These are phyloP conservation scores for Aspidoscelis tigris DNA, from an alignment of 2,113 vertebrate species.

Conservation along the genomic window DNA sequence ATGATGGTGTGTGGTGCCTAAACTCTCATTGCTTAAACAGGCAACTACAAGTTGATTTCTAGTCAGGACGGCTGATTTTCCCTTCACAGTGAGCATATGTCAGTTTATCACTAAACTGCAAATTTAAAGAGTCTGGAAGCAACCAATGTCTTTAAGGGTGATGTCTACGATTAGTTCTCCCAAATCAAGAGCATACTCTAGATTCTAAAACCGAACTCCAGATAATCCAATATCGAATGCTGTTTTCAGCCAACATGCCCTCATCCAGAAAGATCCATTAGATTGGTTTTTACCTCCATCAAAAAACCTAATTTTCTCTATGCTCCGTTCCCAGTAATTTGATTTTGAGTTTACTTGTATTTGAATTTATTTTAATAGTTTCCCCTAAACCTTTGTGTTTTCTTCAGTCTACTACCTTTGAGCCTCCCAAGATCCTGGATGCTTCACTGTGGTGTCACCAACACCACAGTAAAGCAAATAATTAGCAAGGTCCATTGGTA, in stretches of 20 bases:
- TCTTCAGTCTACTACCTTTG: not conserved
- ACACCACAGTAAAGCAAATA: too few species aligned
- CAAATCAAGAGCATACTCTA: not conserved
- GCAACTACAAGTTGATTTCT: too few species aligned
- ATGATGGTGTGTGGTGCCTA: too few species aligned
- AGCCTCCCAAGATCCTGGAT: too few species aligned
- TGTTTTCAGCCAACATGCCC: not conserved
- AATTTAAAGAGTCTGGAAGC: too few species aligned
- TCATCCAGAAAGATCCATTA: not conserved
- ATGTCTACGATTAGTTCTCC: not conserved
- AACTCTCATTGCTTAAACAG: too few species aligned
- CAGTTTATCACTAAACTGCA: too few species aligned
- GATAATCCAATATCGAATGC: not conserved
- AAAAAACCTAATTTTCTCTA: not conserved
- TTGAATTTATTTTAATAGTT: not conserved
- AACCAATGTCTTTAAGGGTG: not conserved
- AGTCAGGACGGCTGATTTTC: too few species aligned
- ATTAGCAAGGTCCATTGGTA: too few species aligned
- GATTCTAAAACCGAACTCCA: not conserved
- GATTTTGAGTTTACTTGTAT: not conserved
- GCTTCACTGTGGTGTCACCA: too few species aligned
- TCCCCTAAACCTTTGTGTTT: not conserved
- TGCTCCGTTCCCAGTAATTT: not conserved
- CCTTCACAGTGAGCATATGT: too few species aligned
- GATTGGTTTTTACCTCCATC: not conserved